A percentile compares a stretch with the other conserved stretches of the same genome.
Evolutionary conservation across 1,140 invertebrate genomes (phyloP).

Genomic region (Ganaspis sp.): DNA sequence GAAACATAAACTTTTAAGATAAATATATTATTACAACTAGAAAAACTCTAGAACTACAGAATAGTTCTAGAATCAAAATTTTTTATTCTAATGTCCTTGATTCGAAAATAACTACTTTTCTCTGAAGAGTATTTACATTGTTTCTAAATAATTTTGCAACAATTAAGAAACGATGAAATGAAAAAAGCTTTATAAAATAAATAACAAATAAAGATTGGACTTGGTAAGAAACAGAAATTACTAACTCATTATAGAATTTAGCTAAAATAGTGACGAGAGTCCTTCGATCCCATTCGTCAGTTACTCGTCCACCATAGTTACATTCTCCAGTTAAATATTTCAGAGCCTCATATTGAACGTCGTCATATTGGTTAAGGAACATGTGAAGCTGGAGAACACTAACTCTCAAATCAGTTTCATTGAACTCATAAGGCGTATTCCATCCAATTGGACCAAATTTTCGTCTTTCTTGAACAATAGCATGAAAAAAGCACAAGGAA

Average conservation of each 20-base stretch:
- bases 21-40: too few relatives aligned
- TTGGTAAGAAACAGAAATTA: neutral
- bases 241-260: conserved; percentile 85
- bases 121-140: too few relatives aligned
- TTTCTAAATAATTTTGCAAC: too few relatives aligned
- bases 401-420: conserved; percentile 95
- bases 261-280: conserved; percentile 89
- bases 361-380: conserved; percentile 91
- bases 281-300: conserved; percentile 95
- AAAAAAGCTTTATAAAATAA: neutral
- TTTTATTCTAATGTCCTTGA: too few relatives aligned
- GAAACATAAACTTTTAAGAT: too few relatives aligned
- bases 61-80: too few relatives aligned
- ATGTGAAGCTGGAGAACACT: conserved; percentile 91
- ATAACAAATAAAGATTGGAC: neutral
- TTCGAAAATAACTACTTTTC: too few relatives aligned
- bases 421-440: conserved; percentile 97
- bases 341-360: conserved; percentile 92
- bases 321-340: conserved; percentile 95
- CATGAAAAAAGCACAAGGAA: conserved; percentile 96
- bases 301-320: conserved; percentile 97
- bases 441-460: conserved; percentile 96
- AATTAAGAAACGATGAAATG: neutral
- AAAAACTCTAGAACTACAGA: too few relatives aligned
- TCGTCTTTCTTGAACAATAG: conserved; percentile 91